A percentile compares a stretch with the other conserved stretches of the same genome.
phyloP scores from a whole-genome alignment of 2,113 vertebrate genomes.

The Enhydra lutris region DNA sequence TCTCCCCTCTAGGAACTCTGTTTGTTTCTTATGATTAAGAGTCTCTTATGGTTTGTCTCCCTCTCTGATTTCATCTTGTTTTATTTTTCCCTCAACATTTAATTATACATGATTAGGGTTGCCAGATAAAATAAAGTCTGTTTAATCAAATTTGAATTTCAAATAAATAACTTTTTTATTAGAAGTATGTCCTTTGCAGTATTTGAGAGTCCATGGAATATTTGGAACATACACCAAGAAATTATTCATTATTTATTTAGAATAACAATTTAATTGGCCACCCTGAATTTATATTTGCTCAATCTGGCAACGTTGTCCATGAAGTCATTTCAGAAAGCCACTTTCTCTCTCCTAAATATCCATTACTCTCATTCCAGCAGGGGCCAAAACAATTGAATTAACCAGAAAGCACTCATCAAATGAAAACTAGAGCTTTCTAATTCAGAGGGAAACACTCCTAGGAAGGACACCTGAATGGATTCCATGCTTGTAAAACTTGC shows the following conservation, averaged over 20 bases:
- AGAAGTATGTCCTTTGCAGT: not conserved
- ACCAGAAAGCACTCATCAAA: slow-evolving; percentile 51
- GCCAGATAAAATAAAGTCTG: not conserved
- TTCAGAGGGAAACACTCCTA: not conserved
- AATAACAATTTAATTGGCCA: not conserved
- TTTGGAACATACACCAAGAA: not conserved
- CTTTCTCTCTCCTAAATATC: slow-evolving; percentile 43
- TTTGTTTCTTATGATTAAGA: not conserved
- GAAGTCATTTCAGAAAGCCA: not conserved
- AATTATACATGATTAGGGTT: not conserved
- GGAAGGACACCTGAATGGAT: not conserved
- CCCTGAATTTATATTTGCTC: slow-evolving; percentile 3
- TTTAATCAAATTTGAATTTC: slow-evolving; percentile 13
- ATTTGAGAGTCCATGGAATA: not conserved
- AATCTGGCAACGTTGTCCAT: not conserved
- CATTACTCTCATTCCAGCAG: not conserved
- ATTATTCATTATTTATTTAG: not conserved
- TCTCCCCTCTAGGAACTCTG: not conserved
- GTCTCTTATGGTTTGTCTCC: not conserved
- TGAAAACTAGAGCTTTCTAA: slow-evolving; percentile 46
- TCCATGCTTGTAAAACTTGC: not conserved
- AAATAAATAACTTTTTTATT: not conserved
- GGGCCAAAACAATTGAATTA: slow-evolving; percentile 30
- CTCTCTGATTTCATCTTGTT: not conserved
- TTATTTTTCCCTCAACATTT: not conserved